A percentile compares a stretch with the other conserved stretches of the same genome.
These are phyloP conservation scores for Drosophila meridiana DNA, from an alignment of 2,888 invertebrate species.

Conservation along the genomic window DNA sequence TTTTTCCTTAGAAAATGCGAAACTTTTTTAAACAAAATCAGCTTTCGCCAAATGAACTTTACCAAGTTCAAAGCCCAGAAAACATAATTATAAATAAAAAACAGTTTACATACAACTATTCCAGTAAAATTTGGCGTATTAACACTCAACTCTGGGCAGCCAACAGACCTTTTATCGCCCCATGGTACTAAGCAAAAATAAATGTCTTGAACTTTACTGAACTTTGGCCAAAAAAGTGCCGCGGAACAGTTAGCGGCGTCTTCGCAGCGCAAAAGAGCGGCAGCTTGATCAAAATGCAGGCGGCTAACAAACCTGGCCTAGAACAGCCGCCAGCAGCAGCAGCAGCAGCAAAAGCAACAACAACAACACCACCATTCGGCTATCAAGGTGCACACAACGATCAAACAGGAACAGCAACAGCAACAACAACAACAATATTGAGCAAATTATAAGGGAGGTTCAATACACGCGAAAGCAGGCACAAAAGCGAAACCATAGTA, in stretches of 20 bases:
- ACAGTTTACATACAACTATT: constrained; percentile 32
- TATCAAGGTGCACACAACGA: constrained; percentile 43
- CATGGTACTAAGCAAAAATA: constrained; percentile 5
- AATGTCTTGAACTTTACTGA: constrained; percentile 62
- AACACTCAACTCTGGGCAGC: constrained; percentile 30
- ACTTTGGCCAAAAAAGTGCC: constrained; percentile 54
- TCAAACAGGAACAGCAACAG: constrained; percentile 34
- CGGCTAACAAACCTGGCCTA: constrained; percentile 59
- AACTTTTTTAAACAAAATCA: neutral
- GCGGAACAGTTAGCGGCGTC: constrained; percentile 54
- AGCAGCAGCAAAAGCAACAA: constrained; percentile 11
- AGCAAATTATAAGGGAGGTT: constrained; percentile 72
- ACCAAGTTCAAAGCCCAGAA: constrained; percentile 26
- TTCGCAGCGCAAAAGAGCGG: constrained; percentile 27
- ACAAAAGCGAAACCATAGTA: constrained; percentile 75
- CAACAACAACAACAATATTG: constrained; percentile 38
- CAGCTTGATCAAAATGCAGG: constrained; percentile 54
- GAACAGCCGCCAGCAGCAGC: constrained; percentile 52
- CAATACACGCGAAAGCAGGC: constrained; percentile 69
- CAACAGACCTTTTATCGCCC: constrained; percentile 24
- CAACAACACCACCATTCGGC: constrained; percentile 1
- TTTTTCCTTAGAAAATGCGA: too few species aligned
- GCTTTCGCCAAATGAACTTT: constrained; percentile 12
- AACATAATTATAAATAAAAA: constrained; percentile 9
- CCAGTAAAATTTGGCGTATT: constrained; percentile 35